Percentiles rank a stretch among this genome's conserved stretches.
phyloP scores from a whole-genome alignment of 1,140 invertebrate species.

The Littorina saxatilis region DNA sequence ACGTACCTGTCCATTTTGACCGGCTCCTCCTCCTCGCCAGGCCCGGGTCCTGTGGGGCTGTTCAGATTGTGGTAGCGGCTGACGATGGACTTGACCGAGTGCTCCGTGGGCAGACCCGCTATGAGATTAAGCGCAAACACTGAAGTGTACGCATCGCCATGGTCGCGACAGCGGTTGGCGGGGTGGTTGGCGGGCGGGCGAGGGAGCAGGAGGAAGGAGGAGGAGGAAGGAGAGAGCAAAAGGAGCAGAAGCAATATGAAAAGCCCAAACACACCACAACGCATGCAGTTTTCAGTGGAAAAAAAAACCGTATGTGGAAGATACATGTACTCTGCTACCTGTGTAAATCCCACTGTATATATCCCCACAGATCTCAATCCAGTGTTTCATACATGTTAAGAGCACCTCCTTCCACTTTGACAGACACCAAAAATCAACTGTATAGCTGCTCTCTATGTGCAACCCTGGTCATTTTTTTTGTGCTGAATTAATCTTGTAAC shows the following conservation, averaged over 20 bases:
- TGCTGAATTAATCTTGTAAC: too few relatives aligned
- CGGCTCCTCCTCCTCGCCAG: constrained; percentile 15
- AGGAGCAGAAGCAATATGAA: constrained; percentile 8
- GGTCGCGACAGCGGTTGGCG: constrained; percentile 23
- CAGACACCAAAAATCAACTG: too few relatives aligned
- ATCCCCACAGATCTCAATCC: too few relatives aligned
- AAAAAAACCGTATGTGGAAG: background rate
- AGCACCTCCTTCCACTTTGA: too few relatives aligned
- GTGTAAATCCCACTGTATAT: too few relatives aligned
- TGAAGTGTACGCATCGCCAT: constrained; percentile 33
- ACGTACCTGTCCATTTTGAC: constrained; percentile 4
- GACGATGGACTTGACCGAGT: constrained; percentile 54
- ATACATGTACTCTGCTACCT: background rate
- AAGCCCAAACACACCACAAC: constrained; percentile 20
- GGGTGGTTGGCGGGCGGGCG: constrained; percentile 2
- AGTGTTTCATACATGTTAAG: too few relatives aligned
- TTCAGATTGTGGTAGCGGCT: constrained; percentile 58
- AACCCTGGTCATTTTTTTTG: too few relatives aligned
- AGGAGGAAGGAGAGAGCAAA: constrained; percentile 22
- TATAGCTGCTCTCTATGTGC: too few relatives aligned
- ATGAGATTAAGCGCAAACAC: constrained; percentile 42
- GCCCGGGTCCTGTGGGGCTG: constrained; percentile 49
- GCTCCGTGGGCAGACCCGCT: constrained; percentile 47
- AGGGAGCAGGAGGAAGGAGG: background rate
- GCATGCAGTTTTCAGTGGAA: background rate